Percentiles rank a stretch among this genome's conserved stretches.
Evolutionary conservation across 2,888 invertebrate genomes (phyloP).

Genomic region (Heliconius cydno): DNA sequence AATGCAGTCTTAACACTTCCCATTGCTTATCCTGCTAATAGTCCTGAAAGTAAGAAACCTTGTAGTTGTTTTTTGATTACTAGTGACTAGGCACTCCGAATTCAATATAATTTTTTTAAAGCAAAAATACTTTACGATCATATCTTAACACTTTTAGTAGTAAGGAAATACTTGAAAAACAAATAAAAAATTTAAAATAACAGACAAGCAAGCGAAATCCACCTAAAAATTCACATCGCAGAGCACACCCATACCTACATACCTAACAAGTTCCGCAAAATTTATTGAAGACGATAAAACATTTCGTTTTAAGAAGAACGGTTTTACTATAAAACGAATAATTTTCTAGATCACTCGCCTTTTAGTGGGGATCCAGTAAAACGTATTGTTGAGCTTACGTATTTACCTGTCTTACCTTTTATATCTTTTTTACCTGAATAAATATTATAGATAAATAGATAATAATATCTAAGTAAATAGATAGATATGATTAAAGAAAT

Average conservation of each 20-base stretch:
- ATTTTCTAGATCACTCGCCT: conserved; percentile 45
- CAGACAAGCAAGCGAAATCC: conserved; percentile 16
- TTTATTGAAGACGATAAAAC: conserved; percentile 49
- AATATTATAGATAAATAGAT: neutral
- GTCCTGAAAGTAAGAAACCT: too few species aligned
- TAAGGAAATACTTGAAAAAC: neutral
- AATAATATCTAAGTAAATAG: too few species aligned
- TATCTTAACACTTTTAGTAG: neutral
- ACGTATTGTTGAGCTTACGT: conserved; percentile 23
- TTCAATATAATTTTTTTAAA: too few species aligned
- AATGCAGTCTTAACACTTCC: too few species aligned
- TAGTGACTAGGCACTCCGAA: too few species aligned
- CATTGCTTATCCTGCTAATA: too few species aligned
- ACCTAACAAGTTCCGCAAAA: conserved; percentile 45
- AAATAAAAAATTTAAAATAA: conserved; percentile 2
- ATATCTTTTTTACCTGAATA: neutral
- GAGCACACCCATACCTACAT: conserved; percentile 45
- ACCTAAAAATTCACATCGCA: conserved; percentile 42
- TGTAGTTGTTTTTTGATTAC: too few species aligned
- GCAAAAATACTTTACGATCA: too few species aligned
- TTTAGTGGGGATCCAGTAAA: conserved; percentile 40
- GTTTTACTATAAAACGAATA: conserved; percentile 48
- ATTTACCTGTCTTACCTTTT: neutral
- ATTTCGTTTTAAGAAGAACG: conserved; percentile 47
- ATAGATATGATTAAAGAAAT: too few species aligned